Conservation (phyloP, 2,113 vertebrate species). For the Andinoacara biseriatus region DNA sequence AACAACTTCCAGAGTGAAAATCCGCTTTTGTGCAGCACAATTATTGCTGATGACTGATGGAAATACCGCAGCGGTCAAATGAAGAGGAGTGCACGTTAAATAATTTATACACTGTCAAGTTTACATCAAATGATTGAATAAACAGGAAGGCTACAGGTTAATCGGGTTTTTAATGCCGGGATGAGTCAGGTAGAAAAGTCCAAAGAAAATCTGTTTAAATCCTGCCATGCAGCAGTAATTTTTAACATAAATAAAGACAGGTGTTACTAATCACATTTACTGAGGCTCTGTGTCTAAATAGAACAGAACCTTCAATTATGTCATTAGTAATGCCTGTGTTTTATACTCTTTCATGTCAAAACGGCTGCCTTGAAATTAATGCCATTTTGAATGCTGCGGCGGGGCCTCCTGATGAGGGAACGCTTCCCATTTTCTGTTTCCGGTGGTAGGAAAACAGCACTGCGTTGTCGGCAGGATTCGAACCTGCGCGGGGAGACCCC, state of each 20-base stretch:
- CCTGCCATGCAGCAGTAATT: background rate
- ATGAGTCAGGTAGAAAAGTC: background rate
- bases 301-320: background rate
- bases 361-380: background rate
- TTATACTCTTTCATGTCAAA: background rate
- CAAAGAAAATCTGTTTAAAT: background rate
- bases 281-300: background rate
- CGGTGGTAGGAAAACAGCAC: accelerated
- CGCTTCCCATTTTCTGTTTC: too few relatives aligned
- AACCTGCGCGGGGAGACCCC: constrained; percentile 95
- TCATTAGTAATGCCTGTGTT: background rate
- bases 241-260: background rate
- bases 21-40: too few relatives aligned
- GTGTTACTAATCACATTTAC: background rate
- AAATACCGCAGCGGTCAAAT: background rate
- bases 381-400: too few relatives aligned
- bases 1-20: too few relatives aligned
- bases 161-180: background rate
- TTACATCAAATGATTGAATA: too few relatives aligned
- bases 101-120: background rate
- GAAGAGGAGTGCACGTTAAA: background rate
- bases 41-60: background rate
- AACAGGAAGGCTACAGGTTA: background rate
- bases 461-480: constrained; percentile 97
- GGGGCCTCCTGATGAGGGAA: too few relatives aligned